These are phyloP conservation scores for Geococcyx californianus DNA, from an alignment of 2,113 vertebrate species.

Conservation along the genomic window DNA sequence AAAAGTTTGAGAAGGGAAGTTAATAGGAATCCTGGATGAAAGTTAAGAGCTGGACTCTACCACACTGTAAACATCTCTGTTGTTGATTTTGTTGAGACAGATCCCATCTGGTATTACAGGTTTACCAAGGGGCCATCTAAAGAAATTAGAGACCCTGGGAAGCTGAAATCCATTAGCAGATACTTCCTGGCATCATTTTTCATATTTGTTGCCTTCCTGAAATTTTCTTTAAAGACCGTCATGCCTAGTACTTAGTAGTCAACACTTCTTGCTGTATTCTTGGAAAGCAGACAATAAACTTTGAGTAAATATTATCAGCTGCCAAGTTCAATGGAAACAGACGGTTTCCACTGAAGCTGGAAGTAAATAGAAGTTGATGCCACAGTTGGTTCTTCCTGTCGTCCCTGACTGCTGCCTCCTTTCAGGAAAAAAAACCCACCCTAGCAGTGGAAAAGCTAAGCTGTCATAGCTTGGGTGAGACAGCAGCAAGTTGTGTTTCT, in stretches of 20 bases:
- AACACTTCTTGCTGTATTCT: slow-evolving; percentile 44
- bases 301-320: slow-evolving; percentile 48
- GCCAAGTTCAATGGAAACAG: slow-evolving; percentile 60
- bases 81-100: not conserved
- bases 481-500: not conserved
- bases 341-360: slow-evolving; percentile 26
- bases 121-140: not conserved
- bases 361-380: slow-evolving; percentile 57
- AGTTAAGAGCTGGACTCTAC: not conserved
- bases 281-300: slow-evolving; percentile 66
- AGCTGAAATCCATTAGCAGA: not conserved
- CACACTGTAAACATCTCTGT: not conserved
- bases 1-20: not conserved
- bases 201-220: slow-evolving; percentile 15
- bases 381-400: slow-evolving; percentile 2
- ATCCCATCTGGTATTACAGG: not conserved
- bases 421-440: not conserved
- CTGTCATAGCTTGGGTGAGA: not conserved
- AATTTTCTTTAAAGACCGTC: slow-evolving; percentile 16
- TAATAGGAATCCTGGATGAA: not conserved
- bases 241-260: slow-evolving; percentile 25
- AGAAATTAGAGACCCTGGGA: not conserved
- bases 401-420: not conserved
- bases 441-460: not conserved
- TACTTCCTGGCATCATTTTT: slow-evolving; percentile 12